Evolutionary conservation across 64 coral and sea anemone species (phyloP), one percentile per base, ranked within the genome.

Genomic region (Montipora efflorescens): DNA sequence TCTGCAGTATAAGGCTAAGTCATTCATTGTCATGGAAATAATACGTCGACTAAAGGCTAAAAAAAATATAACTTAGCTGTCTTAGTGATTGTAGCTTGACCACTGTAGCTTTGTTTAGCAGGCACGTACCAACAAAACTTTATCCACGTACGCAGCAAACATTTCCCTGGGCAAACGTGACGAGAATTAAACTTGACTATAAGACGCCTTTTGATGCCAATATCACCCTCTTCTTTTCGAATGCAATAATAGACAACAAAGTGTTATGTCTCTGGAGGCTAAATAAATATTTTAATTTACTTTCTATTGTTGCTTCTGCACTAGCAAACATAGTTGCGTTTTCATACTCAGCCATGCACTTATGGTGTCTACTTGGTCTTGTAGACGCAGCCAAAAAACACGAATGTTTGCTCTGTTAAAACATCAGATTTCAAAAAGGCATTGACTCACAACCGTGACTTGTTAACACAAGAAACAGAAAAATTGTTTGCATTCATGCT

Each of bases 1-100:
- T 23, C 82, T 46, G 45, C n/a, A 15, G 9, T 71, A 86, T 64
- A 86, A 86, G 70, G 23, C 16, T 47, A 49, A 66, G 62, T 72
- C 43, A 49, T 18, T 86, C 3, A 86, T 86, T 86, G 82, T 86
- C 36, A 86, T 86, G 82, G 62, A 69, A 86, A 86, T 86, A 23
- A 5, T 22, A 44, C 62, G 49, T 50, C 19, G 50, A 18, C 82
- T 70, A 9, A 50, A 86, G 19, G 18, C 5, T 49, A 86, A 86
- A 71, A 51, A 43, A 71, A 71, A 86, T 71, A 86, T 71, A 70
- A 86, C 46, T 13, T 86, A 71, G 20, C 62, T 11, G 28, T 71
- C 62, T 72, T 21, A 21, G 15, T 8, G 62, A 71, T 71, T 71
- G 66, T 50, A 51, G 13, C 14, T 50, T 72, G 2, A 14, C 22